Evolutionary conservation across 2,888 invertebrate genomes (phyloP), one percentile per base, ranked within the genome.

Genomic region (Dolichopus griseipennis): DNA sequence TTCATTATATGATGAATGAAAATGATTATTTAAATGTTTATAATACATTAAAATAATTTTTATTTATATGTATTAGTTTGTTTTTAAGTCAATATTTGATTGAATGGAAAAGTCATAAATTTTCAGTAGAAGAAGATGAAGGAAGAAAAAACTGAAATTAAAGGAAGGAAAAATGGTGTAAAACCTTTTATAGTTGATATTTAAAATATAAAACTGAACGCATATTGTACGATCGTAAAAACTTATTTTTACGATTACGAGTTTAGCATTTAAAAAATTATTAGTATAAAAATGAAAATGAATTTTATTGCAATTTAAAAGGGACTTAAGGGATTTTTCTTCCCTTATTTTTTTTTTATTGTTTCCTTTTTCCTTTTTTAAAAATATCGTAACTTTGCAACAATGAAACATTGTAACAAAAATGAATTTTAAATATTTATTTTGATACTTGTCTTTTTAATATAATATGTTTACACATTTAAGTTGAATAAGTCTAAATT

Each of bases 251-350:
- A 52, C 15, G n/a, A 18, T 52, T 52, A 52, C 52, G 52, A 52
- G 9, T 18, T 52, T 12, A 52, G 52, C 52, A 52, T 52, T 52
- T 52, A 52, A 52, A 52, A 52, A 52, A 52, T 52, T 52, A 52
- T 52, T 52, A 37, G 37, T 37, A 52, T 52, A 12, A 12, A 52
- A 9, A 52, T 52, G 15, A 52, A 2, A 52, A 52, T 52, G 52
- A 52, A 52, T 52, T 52, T 52, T 52, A 52, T 52, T 52, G n/a
- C n/a, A 18, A 52, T 52, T 52, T 52, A 52, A 52, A 52, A 52
- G 52, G 27, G 52, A 52, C 52, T 52, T 52, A 12, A 15, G 52
- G 52, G 52, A 52, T 15, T 52, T 52, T 37, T 12, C 1, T 37
- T 37, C 37, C 10, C 18, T 52, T 52, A 12, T 41, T 41, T 41